A percentile compares a stretch with the other conserved stretches of the same genome.
These are phyloP conservation scores for Germaria angustata DNA, from an alignment of 2,888 invertebrate genomes.

Conservation along the genomic window DNA sequence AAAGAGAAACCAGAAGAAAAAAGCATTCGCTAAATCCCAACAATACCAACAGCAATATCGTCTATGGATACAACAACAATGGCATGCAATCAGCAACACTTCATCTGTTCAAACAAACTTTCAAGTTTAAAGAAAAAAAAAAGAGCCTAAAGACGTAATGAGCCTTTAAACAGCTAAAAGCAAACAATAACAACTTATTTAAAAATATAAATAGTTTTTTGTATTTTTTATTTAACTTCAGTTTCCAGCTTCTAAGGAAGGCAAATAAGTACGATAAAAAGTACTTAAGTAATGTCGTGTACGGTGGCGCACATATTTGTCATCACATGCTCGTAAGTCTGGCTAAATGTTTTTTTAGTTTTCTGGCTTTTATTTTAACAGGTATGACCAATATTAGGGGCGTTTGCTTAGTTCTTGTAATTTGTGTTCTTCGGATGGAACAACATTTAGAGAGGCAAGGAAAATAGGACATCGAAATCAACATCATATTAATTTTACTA, in stretches of 20 bases:
- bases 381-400: slow-evolving; percentile 1
- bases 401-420: no score
- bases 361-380: not conserved
- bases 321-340: slow-evolving; percentile 59
- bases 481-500: no score
- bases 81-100: slow-evolving; percentile 78
- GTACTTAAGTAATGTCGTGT: slow-evolving; percentile 62
- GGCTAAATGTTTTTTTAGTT: slow-evolving; percentile 15
- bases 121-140: slow-evolving; percentile 2
- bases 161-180: slow-evolving; percentile 65
- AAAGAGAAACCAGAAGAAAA: not conserved
- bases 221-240: slow-evolving; percentile 5
- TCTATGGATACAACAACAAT: slow-evolving; percentile 68
- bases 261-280: slow-evolving; percentile 63
- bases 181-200: slow-evolving; percentile 68
- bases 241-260: slow-evolving; percentile 59
- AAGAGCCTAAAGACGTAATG: slow-evolving; percentile 49
- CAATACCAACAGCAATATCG: slow-evolving; percentile 24
- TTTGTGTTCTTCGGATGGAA: no score
- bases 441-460: no score
- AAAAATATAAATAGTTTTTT: slow-evolving; percentile 60
- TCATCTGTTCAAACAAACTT: slow-evolving; percentile 70
- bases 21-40: slow-evolving; percentile 37
- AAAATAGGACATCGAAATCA: no score
- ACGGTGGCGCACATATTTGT: slow-evolving; percentile 68